Evolutionary conservation across 2,888 invertebrate genomes (phyloP), one percentile per base, ranked within the genome.

Genomic region (Trachelus iudaicus): DNA sequence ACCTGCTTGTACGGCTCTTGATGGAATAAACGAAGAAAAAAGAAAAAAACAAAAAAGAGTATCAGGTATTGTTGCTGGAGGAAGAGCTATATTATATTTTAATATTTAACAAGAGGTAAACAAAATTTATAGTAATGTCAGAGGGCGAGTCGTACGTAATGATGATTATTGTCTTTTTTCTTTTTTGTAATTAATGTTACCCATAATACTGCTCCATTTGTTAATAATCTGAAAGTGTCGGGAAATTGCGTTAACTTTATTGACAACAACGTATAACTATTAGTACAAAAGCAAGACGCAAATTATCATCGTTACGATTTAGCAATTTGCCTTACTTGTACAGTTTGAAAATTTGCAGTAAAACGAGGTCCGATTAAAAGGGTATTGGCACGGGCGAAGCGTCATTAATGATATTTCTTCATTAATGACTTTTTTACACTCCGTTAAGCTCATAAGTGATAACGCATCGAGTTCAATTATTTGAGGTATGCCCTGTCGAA

Each of bases 211-310:
- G 23, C 9, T 56, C 56, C 56, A 23, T 56, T 56, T 56, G 56
- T 56, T 56, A 56, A 56, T 23, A 56, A 56, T 15, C 35, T 56
- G 23, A 56, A 56, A 23, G 40, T 40, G 40, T 40, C 40, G 15
- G 15, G 15, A 40, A 56, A 56, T 56, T 23, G 56, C 69, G 77
- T 74, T 40, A 69, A 79, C 56, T 76, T 69, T 73, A 40, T 78
- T 73, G 76, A 76, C 68, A 73, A 69, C 56, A 68, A 37, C 37
- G 69, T 40, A 31, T 68, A 33, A 77, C 77, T 77, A 75, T 76
- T 78, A 79, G 81, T 80, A 82, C 81, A 82, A 82, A 82, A 79
- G 77, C 77, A 79, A 80, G 56, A 83, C 74, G 79, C 34, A 80
- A 82, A 77, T 69, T 78, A 73, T 78, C 71, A 80, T 79, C 77